A percentile compares a stretch with the other conserved stretches of the same genome.
Conservation (phyloP, 2,888 invertebrate species). For the Nysson spinosus region DNA sequence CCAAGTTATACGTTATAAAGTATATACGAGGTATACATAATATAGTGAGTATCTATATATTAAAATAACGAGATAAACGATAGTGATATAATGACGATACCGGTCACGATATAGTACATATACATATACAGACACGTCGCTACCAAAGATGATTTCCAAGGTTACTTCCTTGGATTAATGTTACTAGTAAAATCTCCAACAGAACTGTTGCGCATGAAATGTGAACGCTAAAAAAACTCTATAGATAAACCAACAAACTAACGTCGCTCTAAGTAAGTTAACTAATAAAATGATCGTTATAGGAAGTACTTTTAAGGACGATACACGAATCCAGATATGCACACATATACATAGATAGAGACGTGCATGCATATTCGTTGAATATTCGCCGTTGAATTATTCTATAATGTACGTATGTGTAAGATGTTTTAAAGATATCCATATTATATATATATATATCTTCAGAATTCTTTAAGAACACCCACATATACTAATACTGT, state of each 20-base stretch:
- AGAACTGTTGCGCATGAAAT: conserved; percentile 29
- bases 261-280: conserved; percentile 19
- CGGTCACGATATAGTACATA: conserved; percentile 2
- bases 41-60: conserved; percentile 1
- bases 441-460: conserved; percentile 3
- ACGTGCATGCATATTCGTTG: conserved; percentile 33
- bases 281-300: too few species aligned
- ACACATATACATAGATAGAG: conserved; percentile 20
- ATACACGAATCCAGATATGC: conserved; percentile 13
- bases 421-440: conserved; percentile 20
- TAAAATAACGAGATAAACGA: conserved; percentile 1
- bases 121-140: conserved; percentile 13
- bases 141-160: conserved; percentile 16
- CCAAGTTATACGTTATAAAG: conserved; percentile 4
- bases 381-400: conserved; percentile 33
- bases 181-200: conserved; percentile 14
- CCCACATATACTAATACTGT: too few species aligned
- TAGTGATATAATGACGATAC: not conserved
- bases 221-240: conserved; percentile 16
- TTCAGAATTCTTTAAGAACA: too few species aligned
- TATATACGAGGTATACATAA: conserved; percentile 10
- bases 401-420: conserved; percentile 11
- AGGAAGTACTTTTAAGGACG: conserved; percentile 22
- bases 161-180: conserved; percentile 2
- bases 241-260: not conserved